Percentiles rank a stretch among this genome's conserved stretches.
These are phyloP conservation scores for Clarias fuscus DNA, from an alignment of 2,797 vertebrate species.

Conservation along the genomic window DNA sequence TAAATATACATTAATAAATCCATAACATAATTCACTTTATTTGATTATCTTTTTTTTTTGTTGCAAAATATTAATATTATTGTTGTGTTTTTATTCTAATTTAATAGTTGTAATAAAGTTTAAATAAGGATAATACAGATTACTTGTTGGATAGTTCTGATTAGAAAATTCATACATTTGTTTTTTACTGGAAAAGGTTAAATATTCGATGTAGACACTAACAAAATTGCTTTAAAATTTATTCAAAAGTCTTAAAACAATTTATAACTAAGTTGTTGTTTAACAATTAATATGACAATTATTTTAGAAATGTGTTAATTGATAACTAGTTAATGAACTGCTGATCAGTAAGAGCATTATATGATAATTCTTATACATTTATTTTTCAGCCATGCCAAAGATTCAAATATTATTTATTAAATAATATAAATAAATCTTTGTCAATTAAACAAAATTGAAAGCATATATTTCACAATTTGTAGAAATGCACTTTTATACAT, in stretches of 20 bases:
- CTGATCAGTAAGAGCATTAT: not conserved
- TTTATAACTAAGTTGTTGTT: not conserved
- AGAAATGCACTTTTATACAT: not conserved
- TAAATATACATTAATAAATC: not conserved
- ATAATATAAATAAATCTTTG: not conserved
- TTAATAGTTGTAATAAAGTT: not conserved
- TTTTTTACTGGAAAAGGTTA: not conserved
- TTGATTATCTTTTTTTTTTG: not conserved
- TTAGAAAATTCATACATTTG: not conserved
- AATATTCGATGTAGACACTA: not conserved
- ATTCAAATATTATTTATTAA: not conserved
- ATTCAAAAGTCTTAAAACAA: not conserved
- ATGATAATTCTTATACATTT: not conserved
- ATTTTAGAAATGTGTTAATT: constrained; percentile 3
- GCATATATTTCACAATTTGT: not conserved
- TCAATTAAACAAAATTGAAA: not conserved
- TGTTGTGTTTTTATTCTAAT: not conserved
- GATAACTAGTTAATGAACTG: not conserved
- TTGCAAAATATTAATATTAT: too few species aligned
- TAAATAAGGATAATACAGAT: not conserved
- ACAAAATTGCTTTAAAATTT: not conserved
- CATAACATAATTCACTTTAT: not conserved
- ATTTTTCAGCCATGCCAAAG: not conserved
- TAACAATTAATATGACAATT: not conserved
- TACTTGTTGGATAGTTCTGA: too few species aligned